Conservation (phyloP, 2,113 vertebrate genomes). For the Anser brachyrhynchus region DNA sequence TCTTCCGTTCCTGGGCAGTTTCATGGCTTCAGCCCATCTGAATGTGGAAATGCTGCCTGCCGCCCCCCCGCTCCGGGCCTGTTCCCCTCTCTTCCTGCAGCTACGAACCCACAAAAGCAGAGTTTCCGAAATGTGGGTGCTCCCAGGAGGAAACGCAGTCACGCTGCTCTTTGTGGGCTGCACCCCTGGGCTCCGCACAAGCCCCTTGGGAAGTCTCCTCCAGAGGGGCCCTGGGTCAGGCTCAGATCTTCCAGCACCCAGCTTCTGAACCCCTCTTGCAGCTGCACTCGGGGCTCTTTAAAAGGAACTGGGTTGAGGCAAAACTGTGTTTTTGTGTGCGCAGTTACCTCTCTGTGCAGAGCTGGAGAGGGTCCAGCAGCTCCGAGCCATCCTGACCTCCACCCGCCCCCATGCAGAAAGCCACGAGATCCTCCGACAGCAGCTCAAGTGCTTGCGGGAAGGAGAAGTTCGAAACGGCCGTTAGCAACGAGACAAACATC, state of each 20-base stretch:
- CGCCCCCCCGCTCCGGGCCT: background rate
- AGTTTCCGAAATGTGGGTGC: background rate
- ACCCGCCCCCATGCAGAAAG: background rate
- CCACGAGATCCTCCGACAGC: background rate
- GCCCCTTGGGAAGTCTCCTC: background rate
- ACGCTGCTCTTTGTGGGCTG: background rate
- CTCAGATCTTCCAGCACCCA: background rate
- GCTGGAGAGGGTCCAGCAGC: background rate
- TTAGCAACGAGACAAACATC: background rate
- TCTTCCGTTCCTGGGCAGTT: background rate
- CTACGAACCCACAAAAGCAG: background rate
- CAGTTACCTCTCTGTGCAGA: background rate
- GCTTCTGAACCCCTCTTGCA: background rate
- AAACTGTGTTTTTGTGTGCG: background rate
- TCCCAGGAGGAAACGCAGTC: rapidly evolving
- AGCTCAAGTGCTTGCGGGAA: background rate
- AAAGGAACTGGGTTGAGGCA: background rate
- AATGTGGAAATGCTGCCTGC: background rate
- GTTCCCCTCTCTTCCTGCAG: background rate
- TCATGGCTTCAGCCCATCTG: background rate
- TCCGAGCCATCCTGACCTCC: background rate
- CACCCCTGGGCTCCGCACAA: background rate
- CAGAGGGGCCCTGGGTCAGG: background rate
- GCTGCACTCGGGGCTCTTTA: background rate
- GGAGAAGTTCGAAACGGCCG: background rate